Evolutionary conservation across 1,140 invertebrate genomes (phyloP).

Genomic region (Potamilus streckersoni): DNA sequence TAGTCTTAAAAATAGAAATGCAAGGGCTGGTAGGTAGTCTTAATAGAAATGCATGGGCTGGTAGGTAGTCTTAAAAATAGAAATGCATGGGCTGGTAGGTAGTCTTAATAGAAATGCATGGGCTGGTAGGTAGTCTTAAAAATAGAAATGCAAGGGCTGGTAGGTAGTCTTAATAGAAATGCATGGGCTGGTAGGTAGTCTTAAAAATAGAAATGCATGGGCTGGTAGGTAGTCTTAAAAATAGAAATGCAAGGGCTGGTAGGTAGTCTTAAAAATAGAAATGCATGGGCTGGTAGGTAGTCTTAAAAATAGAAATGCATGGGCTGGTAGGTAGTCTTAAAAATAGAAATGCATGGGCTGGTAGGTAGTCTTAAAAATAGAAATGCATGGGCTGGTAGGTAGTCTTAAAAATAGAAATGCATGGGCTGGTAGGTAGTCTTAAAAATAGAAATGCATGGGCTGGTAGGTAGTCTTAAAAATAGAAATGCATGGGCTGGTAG

Average conservation of each 20-base stretch:
- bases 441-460: no score
- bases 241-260: no score
- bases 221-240: slow-evolving; percentile 69
- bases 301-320: no score
- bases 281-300: slow-evolving; percentile 73
- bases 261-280: slow-evolving; percentile 27
- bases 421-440: slow-evolving; percentile 71
- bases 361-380: slow-evolving; percentile 58
- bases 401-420: no score
- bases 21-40: slow-evolving; percentile 71
- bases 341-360: no score
- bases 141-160: no score
- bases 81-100: slow-evolving; percentile 74
- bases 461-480: slow-evolving; percentile 65
- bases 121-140: slow-evolving; percentile 69
- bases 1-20: no score
- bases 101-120: no score
- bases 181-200: slow-evolving; percentile 72
- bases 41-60: no score
- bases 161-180: slow-evolving; percentile 38
- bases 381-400: slow-evolving; percentile 74
- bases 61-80: slow-evolving; percentile 58
- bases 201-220: no score
- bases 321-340: slow-evolving; percentile 70
- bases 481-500: slow-evolving; percentile 76